Conservation (phyloP, 2,797 vertebrate species). For the Lophotriccus pileatus region DNA sequence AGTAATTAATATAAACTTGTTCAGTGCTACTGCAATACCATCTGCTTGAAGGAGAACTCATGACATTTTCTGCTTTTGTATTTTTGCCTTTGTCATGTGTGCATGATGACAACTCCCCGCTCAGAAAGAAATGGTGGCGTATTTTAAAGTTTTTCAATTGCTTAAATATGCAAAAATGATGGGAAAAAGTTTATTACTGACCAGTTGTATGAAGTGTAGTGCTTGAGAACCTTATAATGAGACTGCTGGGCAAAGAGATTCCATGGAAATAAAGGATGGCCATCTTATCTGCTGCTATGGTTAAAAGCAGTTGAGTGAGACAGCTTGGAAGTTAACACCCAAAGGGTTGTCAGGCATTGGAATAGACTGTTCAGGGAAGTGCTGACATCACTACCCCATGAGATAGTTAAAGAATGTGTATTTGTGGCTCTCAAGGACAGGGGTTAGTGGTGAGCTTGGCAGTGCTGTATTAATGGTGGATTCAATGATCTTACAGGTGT, state of each 20-base stretch:
- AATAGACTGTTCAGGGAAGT: neutral
- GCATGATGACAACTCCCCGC: neutral
- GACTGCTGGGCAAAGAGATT: neutral
- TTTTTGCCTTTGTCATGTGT: slow-evolving; percentile 9
- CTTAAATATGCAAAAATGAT: neutral
- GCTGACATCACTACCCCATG: neutral
- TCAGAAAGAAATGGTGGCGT: neutral
- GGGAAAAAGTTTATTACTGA: neutral
- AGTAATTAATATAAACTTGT: slow-evolving; percentile 36
- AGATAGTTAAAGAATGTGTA: neutral
- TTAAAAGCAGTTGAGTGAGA: neutral
- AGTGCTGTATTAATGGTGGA: neutral
- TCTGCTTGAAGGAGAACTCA: slow-evolving; percentile 25
- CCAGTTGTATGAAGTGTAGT: neutral
- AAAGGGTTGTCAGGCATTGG: neutral
- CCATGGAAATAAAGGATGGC: neutral
- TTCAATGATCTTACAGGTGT: neutral
- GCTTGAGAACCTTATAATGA: neutral
- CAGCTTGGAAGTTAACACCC: neutral
- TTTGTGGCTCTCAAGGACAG: neutral
- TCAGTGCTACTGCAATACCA: neutral
- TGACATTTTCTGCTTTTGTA: slow-evolving; percentile 8
- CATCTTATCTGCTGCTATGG: neutral
- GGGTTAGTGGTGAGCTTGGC: neutral
- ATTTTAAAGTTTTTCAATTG: neutral